A percentile compares a stretch with the other conserved stretches of the same genome.
These are phyloP conservation scores for Chiloscyllium punctatum DNA, from an alignment of 2,797 vertebrate genomes.

Conservation along the genomic window DNA sequence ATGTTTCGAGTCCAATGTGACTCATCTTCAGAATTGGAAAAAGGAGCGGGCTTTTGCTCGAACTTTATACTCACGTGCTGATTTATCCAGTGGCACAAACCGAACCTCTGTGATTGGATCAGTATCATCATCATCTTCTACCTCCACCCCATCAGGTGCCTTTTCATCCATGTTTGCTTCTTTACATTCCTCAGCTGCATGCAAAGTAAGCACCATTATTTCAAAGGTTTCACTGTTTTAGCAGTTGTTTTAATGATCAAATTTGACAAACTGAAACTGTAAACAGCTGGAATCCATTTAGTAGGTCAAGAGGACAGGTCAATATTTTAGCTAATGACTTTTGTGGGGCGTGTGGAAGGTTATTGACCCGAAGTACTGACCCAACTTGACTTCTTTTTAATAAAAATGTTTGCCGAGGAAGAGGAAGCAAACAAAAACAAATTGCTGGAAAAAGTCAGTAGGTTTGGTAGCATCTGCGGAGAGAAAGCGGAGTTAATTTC, in stretches of 20 bases:
- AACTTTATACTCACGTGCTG: slow-evolving; percentile 63
- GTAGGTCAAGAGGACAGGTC: background rate
- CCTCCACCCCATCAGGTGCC: slow-evolving; percentile 54
- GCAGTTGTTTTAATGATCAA: background rate
- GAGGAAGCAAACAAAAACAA: no score
- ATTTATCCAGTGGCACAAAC: slow-evolving; percentile 86
- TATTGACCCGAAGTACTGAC: no score
- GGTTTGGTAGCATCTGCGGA: background rate
- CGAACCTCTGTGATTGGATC: slow-evolving; percentile 82
- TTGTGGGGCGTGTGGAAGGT: no score
- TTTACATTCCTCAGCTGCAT: slow-evolving; percentile 59
- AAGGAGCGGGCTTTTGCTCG: no score
- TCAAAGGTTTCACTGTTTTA: background rate
- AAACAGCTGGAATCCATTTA: background rate
- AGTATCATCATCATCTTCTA: slow-evolving; percentile 60
- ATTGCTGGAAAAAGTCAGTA: background rate
- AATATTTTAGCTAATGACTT: no score
- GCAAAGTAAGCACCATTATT: background rate
- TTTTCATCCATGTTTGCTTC: slow-evolving; percentile 65
- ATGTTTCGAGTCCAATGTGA: no score
- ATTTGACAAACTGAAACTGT: background rate
- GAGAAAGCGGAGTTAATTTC: background rate
- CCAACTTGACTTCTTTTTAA: no score
- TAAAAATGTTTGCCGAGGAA: no score
- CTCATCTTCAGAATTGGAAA: no score